Evolutionary conservation across 2,113 vertebrate genomes (phyloP), one percentile per base, ranked within the genome.

Genomic region (Hemibagrus wyckioides): DNA sequence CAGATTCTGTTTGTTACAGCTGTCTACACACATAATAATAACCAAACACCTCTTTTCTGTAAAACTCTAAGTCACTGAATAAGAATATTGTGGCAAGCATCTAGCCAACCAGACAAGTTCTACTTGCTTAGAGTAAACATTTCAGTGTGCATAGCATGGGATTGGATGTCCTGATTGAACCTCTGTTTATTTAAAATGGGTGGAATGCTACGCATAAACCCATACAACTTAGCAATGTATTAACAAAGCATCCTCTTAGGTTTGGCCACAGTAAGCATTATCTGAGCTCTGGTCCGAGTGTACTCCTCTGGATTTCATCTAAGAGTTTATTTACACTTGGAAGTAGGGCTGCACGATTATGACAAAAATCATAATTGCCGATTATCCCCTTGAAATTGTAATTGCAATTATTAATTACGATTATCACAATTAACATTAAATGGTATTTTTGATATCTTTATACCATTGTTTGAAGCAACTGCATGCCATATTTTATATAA

Each of bases 241-340:
- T 21, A 44, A 44, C 33, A 86, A 44, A 33, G 7, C 6, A 15
- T 52, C 33, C 50, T 23, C 59, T 80, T 52, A 44, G 28, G 41
- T 67, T 86, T 86, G 44, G 57, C 84, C 41, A 65, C 57, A 85
- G 57, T 36, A 36, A 80, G 23, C 33, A 69, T 25, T 33, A 11
- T 57, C 79, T 83, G 44, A 69, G n/a, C 19, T 44, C 39, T n/a
- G 21, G 10, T 82, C 36, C 44, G 4, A 44, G 14, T 41, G 44
- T 3, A 13, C 39, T 9, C 6, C 17, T 71, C 79, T 61, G 54
- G 54, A 44, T 82, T 75, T 82, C 56, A 82, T 56, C 25, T 7
- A 57, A 61, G 57, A 69, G 77, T 82, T 87, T 82, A 59, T 87
- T 87, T 82, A 82, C 73, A 82, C 48, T 28, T 80, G 39, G 65